Base-by-base conservation (phyloP, 2,113 vertebrate species). In the Grammomys dolichurus region DNA sequence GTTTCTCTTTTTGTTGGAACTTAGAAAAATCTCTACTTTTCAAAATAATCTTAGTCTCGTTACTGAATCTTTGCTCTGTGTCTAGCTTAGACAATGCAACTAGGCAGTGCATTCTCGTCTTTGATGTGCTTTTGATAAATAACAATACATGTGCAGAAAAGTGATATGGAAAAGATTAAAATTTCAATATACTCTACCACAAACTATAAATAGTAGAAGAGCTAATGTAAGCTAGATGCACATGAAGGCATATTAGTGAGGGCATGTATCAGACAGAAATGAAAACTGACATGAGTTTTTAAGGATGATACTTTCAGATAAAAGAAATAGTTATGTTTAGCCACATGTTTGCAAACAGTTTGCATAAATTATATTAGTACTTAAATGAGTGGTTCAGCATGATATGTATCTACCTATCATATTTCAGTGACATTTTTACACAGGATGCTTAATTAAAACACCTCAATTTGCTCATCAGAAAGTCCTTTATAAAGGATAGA, bases 31-130 rank as follows among this genome's bases (percentile, higher is more conserved):
- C 7, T 86, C 28, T 36, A 46, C 40, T 46, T 46, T 84, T 91
- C 3, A 75, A 75, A 97, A 93, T 88, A 58, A 80, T 60, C 87
- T 88, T 78, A 70, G 11, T 77, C 51, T 95, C 92, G 26, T 87
- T 92, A 46, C 26, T 87, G 28, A 94, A 63, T 33, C 40, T 43
- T 82, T 89, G 69, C 9, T 73, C 22, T 58, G 14, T 84, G 43
- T 3, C 33, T 11, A 87, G 40, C 10, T 56, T 60, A 28, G 31
- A n/a, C 10, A 77, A 93, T 48, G 95, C 87, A 92, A 69, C 0
- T 24, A 33, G 81, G 60, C 22, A 89, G 54, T 5, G 9, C 8
- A 40, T 40, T 13, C 33, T 89, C 9, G 14, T 91, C 81, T 51
- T 43, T 13, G 73, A 82, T 51, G 20, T 7, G 1, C 2, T 95